phyloP scores from a whole-genome alignment of 2,888 invertebrate species.

The Pollenia labialis region DNA sequence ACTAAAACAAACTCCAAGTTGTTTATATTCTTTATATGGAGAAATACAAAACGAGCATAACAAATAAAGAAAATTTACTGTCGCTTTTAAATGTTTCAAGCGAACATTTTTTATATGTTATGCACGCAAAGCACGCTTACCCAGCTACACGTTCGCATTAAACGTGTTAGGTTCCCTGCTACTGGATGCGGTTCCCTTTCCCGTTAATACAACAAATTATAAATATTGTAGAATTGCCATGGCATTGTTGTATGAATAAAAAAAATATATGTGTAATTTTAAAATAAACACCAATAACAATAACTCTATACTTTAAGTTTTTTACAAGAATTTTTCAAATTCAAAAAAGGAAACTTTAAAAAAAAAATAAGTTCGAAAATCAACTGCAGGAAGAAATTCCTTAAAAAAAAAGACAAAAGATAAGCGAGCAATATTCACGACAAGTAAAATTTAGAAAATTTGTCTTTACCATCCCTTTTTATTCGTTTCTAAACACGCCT shows the following conservation, averaged over 20 bases:
- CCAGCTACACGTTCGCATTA: constrained; percentile 68
- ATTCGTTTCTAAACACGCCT: not conserved
- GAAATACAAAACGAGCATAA: constrained; percentile 45
- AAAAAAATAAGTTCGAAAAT: constrained; percentile 31
- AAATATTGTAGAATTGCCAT: constrained; percentile 62
- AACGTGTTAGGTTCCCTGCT: constrained; percentile 52
- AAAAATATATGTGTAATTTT: constrained; percentile 5
- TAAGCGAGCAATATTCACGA: constrained; percentile 46
- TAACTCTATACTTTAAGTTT: constrained; percentile 40
- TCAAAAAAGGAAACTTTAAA: constrained; percentile 11
- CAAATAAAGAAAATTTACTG: constrained; percentile 66
- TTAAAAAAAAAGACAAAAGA: constrained; percentile 2
- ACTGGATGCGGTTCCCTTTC: not conserved
- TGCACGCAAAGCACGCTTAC: constrained; percentile 72
- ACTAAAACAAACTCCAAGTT: no score
- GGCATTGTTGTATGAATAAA: constrained; percentile 51
- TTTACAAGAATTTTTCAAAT: constrained; percentile 5
- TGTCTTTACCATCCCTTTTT: constrained; percentile 11
- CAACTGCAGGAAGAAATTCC: constrained; percentile 36
- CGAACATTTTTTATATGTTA: constrained; percentile 51
- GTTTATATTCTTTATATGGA: not conserved
- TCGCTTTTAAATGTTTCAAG: constrained; percentile 65
- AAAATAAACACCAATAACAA: constrained; percentile 11
- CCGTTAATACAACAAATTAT: constrained; percentile 51
- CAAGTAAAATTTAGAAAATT: constrained; percentile 48